Evolutionary conservation across 2,113 vertebrate genomes (phyloP).

Genomic region (Xyrauchen texanus): DNA sequence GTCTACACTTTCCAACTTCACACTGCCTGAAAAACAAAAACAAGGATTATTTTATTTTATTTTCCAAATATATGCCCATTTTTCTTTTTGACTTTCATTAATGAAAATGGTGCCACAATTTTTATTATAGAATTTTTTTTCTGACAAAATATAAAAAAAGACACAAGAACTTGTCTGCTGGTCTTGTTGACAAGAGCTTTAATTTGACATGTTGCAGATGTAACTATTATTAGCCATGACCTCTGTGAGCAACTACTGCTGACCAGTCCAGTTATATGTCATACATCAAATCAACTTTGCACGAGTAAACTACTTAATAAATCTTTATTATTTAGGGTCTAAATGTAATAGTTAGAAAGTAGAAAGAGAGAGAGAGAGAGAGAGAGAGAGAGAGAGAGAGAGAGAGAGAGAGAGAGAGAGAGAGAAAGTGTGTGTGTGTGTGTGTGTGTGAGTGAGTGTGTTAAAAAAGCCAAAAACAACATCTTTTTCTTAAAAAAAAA

Average conservation of each 20-base stretch:
- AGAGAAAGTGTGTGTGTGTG: too few species aligned
- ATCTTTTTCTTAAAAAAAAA: too few species aligned
- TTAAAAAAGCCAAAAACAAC: too few species aligned
- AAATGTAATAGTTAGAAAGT: neutral
- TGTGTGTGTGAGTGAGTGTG: too few species aligned
- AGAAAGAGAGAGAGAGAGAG: too few species aligned
- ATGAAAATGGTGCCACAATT: neutral
- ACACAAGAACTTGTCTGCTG: slow-evolving; percentile 41
- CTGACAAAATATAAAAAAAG: neutral
- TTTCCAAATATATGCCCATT: too few species aligned
- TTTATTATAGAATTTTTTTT: too few species aligned
- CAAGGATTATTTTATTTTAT: too few species aligned
- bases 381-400: too few species aligned
- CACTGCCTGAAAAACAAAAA: neutral
- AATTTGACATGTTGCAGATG: slow-evolving; percentile 55
- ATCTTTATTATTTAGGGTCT: neutral
- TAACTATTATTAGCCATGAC: slow-evolving; percentile 62
- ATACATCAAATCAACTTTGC: slow-evolving; percentile 51
- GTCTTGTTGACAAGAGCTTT: slow-evolving; percentile 47
- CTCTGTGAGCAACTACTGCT: slow-evolving; percentile 50
- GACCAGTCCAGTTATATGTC: slow-evolving; percentile 46
- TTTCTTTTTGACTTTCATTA: neutral
- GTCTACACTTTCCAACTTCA: neutral
- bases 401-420: too few species aligned
- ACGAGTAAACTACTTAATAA: slow-evolving; percentile 3